Conservation (phyloP, 2,888 invertebrate genomes). For the Xestoiulus laeticollis region DNA sequence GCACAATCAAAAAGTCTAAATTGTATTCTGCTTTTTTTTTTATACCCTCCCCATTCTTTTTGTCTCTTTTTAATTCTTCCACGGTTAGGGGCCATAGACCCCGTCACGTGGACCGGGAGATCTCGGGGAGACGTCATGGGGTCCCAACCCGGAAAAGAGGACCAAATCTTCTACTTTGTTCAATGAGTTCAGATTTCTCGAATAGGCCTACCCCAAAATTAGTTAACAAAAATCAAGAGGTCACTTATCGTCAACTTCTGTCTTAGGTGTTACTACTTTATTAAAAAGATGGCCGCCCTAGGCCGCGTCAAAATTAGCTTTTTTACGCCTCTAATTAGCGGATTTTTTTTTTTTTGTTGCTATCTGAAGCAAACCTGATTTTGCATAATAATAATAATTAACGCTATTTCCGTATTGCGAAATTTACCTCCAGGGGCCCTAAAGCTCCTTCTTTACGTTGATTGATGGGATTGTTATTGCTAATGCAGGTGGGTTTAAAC, state of each 20-base stretch:
- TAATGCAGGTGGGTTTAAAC: conserved; percentile 43
- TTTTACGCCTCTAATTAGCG: conserved; percentile 28
- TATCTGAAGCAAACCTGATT: conserved; percentile 20
- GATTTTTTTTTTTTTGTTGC: not conserved
- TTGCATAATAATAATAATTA: conserved; percentile 39
- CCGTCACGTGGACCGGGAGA: not conserved
- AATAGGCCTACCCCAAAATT: too few species aligned
- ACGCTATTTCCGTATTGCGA: conserved; percentile 1
- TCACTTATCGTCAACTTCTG: conserved; percentile 25
- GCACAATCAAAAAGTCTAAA: not conserved
- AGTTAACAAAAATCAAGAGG: not conserved
- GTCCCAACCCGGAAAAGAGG: not conserved
- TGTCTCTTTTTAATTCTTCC: not conserved
- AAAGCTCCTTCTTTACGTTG: not conserved
- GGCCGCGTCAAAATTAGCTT: conserved; percentile 16
- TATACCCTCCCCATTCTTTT: not conserved
- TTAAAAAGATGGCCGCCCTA: not conserved
- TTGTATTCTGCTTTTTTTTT: not conserved
- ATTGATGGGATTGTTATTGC: conserved; percentile 43
- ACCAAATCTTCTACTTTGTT: too few species aligned
- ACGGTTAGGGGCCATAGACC: not conserved
- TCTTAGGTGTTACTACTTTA: conserved; percentile 36
- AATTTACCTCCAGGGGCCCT: not conserved
- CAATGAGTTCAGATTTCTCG: not conserved
- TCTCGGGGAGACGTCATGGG: not conserved